These are phyloP conservation scores for Zaprionus kolodkinae DNA, from an alignment of 1,140 invertebrate genomes.

Conservation along the genomic window DNA sequence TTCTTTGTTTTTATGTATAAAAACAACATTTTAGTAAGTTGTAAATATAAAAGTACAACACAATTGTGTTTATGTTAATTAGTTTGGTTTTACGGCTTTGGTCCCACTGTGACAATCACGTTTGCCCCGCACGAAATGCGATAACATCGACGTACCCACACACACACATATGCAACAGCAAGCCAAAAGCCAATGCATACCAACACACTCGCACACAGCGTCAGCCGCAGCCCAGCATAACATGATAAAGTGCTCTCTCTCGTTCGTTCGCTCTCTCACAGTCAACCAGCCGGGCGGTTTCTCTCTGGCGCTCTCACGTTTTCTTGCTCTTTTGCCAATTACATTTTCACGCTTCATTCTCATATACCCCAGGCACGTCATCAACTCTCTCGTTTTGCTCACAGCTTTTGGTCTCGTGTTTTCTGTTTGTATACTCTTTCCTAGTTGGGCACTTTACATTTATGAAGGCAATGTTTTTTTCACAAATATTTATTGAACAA, in stretches of 20 bases:
- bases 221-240: slow-evolving; percentile 48
- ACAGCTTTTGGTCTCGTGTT: slow-evolving; percentile 46
- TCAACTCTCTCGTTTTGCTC: slow-evolving; percentile 33
- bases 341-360: slow-evolving; percentile 31
- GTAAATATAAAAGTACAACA: background rate
- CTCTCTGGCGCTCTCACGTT: slow-evolving; percentile 33
- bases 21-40: background rate
- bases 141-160: slow-evolving; percentile 55
- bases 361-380: slow-evolving; percentile 32
- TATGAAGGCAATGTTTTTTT: background rate
- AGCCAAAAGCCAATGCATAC: slow-evolving; percentile 37
- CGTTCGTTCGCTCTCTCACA: slow-evolving; percentile 30
- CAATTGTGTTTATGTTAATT: background rate
- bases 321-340: slow-evolving; percentile 34
- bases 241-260: slow-evolving; percentile 38
- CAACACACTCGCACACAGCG: slow-evolving; percentile 7
- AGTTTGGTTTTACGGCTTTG: background rate
- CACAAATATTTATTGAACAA: background rate
- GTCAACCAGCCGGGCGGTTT: slow-evolving; percentile 1
- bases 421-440: slow-evolving; percentile 23
- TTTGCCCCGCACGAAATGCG: slow-evolving; percentile 73
- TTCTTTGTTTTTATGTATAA: background rate
- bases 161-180: slow-evolving; percentile 13
- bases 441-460: background rate
- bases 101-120: slow-evolving; percentile 73